These are phyloP conservation scores for Fregetta grallaria DNA, from an alignment of 2,113 vertebrate genomes.

Conservation along the genomic window DNA sequence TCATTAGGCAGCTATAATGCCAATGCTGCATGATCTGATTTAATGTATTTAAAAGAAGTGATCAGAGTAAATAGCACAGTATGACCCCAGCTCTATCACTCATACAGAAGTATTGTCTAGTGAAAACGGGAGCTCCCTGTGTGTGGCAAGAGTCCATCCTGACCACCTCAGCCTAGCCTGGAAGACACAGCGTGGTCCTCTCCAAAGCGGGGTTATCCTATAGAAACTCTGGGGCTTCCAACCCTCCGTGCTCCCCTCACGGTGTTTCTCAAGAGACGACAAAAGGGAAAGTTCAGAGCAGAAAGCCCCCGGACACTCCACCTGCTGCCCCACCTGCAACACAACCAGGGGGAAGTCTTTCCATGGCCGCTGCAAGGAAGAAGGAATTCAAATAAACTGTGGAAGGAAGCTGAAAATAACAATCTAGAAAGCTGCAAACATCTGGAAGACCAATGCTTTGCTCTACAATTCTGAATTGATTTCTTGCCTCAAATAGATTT, in stretches of 20 bases:
- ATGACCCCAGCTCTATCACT: background rate
- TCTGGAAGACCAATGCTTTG: constrained; percentile 14
- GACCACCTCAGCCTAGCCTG: background rate
- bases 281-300: background rate
- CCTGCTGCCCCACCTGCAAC: background rate
- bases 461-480: constrained; percentile 25
- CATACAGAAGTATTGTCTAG: background rate
- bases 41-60: background rate
- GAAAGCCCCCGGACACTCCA: background rate
- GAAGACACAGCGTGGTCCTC: background rate
- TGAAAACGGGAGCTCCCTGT: background rate
- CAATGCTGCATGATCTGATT: accelerated
- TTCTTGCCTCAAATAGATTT: constrained; percentile 57
- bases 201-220: background rate
- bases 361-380: background rate
- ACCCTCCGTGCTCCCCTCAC: accelerated
- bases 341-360: background rate
- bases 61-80: background rate
- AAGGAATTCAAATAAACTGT: background rate
- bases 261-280: background rate
- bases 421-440: constrained; percentile 29
- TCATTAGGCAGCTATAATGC: background rate
- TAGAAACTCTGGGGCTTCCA: background rate
- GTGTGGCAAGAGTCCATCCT: background rate
- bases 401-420: background rate